Percentiles rank a stretch among this genome's conserved stretches.
phyloP scores from a whole-genome alignment of 2,888 invertebrate genomes.

The Deilephila porcellus region DNA sequence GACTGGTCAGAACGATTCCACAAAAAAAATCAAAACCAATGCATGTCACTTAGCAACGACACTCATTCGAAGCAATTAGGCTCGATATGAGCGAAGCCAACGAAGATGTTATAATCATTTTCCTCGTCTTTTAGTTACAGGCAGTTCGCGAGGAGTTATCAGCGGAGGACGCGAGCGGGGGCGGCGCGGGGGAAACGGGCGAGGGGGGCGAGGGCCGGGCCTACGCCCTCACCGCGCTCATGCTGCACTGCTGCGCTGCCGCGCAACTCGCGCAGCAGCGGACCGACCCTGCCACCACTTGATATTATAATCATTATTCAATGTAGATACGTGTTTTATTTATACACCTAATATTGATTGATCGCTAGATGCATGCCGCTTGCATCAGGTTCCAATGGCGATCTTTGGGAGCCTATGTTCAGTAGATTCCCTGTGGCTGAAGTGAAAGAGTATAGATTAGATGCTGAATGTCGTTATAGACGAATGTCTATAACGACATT shows the following conservation, averaged over 20 bases:
- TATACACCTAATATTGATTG: conserved; percentile 19
- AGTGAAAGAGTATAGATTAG: no score
- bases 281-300: conserved; percentile 59
- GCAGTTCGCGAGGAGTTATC: conserved; percentile 78
- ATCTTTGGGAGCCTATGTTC: no score
- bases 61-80: no score
- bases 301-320: conserved; percentile 64
- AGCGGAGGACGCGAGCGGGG: conserved; percentile 64
- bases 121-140: conserved; percentile 57
- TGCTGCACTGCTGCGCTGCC: conserved; percentile 97
- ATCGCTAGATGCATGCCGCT: background rate
- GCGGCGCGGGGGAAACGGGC: conserved; percentile 37
- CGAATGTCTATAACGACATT: no score
- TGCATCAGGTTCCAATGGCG: no score
- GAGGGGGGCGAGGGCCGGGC: conserved; percentile 90
- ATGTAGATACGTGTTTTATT: conserved; percentile 50
- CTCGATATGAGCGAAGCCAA: no score
- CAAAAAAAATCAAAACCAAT: background rate
- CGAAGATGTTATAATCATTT: background rate
- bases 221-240: conserved; percentile 95
- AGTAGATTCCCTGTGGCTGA: no score
- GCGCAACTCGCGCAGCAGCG: conserved; percentile 89
- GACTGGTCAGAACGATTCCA: background rate
- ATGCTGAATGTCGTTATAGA: no score
- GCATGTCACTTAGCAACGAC: no score